Evolutionary conservation across 2,113 vertebrate species (phyloP).

Genomic region (Podocnemis expansa): DNA sequence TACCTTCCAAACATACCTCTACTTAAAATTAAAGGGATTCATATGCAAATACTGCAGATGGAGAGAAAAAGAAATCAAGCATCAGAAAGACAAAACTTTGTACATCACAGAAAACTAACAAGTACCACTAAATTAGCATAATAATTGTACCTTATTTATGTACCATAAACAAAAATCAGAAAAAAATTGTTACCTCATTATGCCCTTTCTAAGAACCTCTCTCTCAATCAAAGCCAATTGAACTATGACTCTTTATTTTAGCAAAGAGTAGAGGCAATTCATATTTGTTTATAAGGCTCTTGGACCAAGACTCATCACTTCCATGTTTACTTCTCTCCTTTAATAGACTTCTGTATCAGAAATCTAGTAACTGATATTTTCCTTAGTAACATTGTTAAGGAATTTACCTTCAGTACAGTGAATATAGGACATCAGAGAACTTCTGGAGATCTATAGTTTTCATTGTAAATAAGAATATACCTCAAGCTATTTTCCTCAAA

Average conservation of each 20-base stretch:
- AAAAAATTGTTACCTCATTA: not conserved
- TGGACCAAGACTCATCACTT: too few species aligned
- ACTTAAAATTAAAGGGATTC: not conserved
- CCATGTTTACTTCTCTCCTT: too few species aligned
- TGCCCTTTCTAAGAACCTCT: not conserved
- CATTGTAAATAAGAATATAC: too few species aligned
- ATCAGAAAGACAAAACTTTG: not conserved
- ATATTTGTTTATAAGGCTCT: not conserved
- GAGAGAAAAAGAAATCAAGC: not conserved
- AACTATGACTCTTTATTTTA: not conserved
- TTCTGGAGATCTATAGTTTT: too few species aligned
- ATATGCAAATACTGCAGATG: not conserved
- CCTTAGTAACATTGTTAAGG: not conserved
- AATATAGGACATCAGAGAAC: too few species aligned
- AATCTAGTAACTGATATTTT: not conserved
- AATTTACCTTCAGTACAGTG: not conserved
- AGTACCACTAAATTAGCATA: not conserved
- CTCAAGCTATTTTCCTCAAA: too few species aligned
- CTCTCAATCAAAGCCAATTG: not conserved
- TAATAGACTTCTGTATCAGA: not conserved
- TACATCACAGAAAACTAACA: not conserved
- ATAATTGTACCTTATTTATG: not conserved
- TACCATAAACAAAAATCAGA: not conserved
- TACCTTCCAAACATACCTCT: not conserved
- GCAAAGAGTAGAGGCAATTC: not conserved